Conservation (phyloP, 2,113 vertebrate species). For the Galbula dea region DNA sequence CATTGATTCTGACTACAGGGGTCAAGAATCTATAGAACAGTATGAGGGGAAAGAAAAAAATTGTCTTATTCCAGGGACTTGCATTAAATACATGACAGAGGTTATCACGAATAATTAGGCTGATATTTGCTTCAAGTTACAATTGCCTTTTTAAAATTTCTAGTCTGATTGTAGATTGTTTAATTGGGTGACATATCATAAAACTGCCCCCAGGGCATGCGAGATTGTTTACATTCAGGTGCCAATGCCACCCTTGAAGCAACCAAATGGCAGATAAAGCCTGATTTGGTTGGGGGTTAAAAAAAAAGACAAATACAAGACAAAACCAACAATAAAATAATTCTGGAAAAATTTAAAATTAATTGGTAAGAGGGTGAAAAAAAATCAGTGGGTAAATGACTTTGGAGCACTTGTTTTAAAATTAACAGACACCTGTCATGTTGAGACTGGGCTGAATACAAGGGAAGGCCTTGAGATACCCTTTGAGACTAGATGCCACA, state of each 20-base stretch:
- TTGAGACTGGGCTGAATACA: neutral
- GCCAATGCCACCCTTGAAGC: neutral
- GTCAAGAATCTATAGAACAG: constrained; percentile 37
- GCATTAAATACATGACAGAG: constrained; percentile 74
- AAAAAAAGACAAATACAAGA: neutral
- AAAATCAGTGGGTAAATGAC: neutral
- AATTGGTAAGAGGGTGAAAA: neutral
- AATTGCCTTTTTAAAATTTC: constrained; percentile 69
- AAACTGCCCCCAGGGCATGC: neutral
- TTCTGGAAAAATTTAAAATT: neutral
- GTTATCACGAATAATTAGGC: constrained; percentile 80
- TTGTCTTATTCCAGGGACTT: constrained; percentile 50
- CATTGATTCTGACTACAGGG: neutral
- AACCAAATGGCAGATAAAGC: neutral
- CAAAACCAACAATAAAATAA: neutral
- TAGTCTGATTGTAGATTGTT: constrained; percentile 30
- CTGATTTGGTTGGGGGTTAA: neutral
- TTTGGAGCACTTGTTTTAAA: neutral
- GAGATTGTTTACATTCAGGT: constrained; percentile 34
- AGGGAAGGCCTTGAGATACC: neutral
- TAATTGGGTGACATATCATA: constrained; percentile 49
- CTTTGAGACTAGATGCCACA: neutral
- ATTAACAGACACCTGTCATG: neutral
- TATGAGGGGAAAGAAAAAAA: neutral
- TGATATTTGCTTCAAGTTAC: constrained; percentile 71